Evolutionary conservation across 53 echinoderm and acorn worm genomes (phyloP), one percentile per base, ranked within the genome.

Genomic region (Temnopleurus reevesii): DNA sequence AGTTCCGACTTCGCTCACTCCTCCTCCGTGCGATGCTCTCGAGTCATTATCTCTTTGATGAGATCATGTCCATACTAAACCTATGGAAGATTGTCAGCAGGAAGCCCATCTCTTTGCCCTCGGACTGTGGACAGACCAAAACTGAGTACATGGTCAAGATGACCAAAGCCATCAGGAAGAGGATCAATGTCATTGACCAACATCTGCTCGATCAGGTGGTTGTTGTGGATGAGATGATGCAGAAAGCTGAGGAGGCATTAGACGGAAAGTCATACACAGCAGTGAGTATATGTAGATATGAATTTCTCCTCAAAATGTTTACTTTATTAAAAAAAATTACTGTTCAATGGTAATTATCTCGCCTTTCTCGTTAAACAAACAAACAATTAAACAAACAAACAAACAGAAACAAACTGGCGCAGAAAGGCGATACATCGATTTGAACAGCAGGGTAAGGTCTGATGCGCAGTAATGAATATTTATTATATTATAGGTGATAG

Each of bases 61-160:
- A 49, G 27, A 49, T 51, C 46, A 79, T 79, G 8, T 46, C 28
- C 30, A 49, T 13, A 26, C 28, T 49, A 43, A 49, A 27, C 15
- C 13, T 79, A 21, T 79, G 79, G 79, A 79, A 46, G 79, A 28
- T 49, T 25, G 79, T 79, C 49, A 28, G 79, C 47, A 79, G 23
- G 28, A 79, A 47, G 79, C 46, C 79, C 15, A 27, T 79, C 79
- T 49, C 49, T 4, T 17, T 17, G 45, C 77, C 77, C 46, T 43
- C 24, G 29, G 79, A 26, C 17, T 79, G 46, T 43, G 17, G 18
- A 7, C 13, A 38, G 27, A 49, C 46, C 1, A 19, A 46, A 18
- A 28, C 49, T 3, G 51, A 79, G 49, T 71, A 27, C 41, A 9
- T 38, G 71, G 79, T 46, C 15, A 27, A 49, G 27, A 2, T 46